These are phyloP conservation scores for Heliconius nattereri DNA, from an alignment of 1,140 invertebrate genomes.

Conservation along the genomic window DNA sequence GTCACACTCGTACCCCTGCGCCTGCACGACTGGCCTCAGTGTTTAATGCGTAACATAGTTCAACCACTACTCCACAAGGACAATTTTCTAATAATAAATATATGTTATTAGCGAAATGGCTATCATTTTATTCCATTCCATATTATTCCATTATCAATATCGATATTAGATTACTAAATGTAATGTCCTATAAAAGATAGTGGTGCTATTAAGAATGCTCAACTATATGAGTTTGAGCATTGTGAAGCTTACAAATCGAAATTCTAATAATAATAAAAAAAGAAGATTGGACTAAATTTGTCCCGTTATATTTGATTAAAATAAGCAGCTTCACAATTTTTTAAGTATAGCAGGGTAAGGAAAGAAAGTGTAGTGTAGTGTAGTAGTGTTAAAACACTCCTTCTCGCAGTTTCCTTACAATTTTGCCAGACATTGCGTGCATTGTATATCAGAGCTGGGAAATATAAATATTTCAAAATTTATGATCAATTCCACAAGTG, in stretches of 20 bases:
- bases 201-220: not conserved
- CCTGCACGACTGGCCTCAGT: no score
- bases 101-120: constrained; percentile 5
- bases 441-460: no score
- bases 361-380: no score
- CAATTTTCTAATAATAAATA: constrained; percentile 7
- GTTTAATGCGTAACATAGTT: not conserved
- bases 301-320: no score
- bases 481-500: no score
- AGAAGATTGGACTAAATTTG: no score
- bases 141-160: constrained; percentile 12
- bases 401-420: accelerated
- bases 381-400: no score
- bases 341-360: no score
- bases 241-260: not conserved
- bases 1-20: no score
- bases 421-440: no score
- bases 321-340: no score
- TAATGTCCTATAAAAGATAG: constrained; percentile 8
- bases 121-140: not conserved
- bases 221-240: not conserved
- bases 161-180: constrained; percentile 9
- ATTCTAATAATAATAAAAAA: not conserved
- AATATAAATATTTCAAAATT: no score
- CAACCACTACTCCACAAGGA: not conserved